Evolutionary conservation across 2,113 vertebrate genomes (phyloP), one percentile per base, ranked within the genome.

Genomic region (Montifringilla adamsi): DNA sequence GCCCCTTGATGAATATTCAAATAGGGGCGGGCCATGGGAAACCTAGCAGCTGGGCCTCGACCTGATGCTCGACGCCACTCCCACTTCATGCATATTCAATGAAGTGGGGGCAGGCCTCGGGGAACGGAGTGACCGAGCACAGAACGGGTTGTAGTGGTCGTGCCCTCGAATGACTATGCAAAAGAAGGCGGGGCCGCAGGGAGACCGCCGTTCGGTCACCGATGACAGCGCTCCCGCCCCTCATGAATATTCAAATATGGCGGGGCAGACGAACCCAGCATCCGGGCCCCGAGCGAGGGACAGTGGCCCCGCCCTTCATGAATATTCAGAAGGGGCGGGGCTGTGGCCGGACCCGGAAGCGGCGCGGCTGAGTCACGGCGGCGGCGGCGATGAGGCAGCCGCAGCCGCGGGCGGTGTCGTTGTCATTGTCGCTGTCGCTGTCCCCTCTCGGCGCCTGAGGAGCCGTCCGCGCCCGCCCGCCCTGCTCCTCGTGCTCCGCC

Each of bases 301-400:
- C 8, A 4, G 12, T 9, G 20, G 1, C 16, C 44, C 74, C 92
- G 66, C 77, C 92, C 64, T 23, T 47, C 5, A 44, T 94, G 56
- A 92, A 89, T 83, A 84, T n/a, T 18, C 15, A 46, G 10, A 4
- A 0, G 3, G 6, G 76, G 87, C 16, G 39, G 31, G 41, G 53
- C 27, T 17, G 4, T 0, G 28, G 92, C 74, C 78, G 94, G 43
- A 89, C 70, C 92, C 77, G 58, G 72, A 80, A 59, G 73, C 80
- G 13, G 33, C 35, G 55, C 46, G 79, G 41, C 62, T 78, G 58
- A 97, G 89, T 83, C 96, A 96, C 92, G 67, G 95, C 94, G 62
- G 58, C 64, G 72, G 96, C 87, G 91, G 95, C 95, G 97, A 97
- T 97, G 97, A 97, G 95, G 97, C 87, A 95, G 97, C 74, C 53